Base-by-base conservation (phyloP, 2,888 invertebrate species). In the Drosophila niveifrons region DNA sequence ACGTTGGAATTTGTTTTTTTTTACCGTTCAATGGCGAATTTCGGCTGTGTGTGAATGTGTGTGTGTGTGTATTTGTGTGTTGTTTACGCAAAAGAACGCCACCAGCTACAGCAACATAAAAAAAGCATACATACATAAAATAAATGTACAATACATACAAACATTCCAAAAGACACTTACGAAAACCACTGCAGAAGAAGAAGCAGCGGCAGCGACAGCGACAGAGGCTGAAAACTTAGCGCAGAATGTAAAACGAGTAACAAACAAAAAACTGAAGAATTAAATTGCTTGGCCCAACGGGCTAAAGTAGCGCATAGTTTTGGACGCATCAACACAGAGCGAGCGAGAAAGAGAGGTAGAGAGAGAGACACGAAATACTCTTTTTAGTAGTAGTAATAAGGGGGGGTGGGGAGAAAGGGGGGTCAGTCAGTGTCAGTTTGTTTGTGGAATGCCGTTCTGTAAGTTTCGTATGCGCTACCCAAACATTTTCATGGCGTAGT, bases 401-500 rank as follows among this genome's bases (percentile, higher is more conserved):
- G 23, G 1, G 4, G 23, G 28, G 52, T 28, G 10, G 29, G 18
- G 18, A 28, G 11, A 18, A 41, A 65, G 58, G 59, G 52, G 52
- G 61, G 57, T 62, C 17, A 41, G 72, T 65, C 17, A 41, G 72
- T 65, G 67, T 66, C 70, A 62, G 69, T 73, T 77, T 66, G 77
- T 71, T 74, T 86, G 80, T 84, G 90, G 90, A 90, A 90, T 90
- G 90, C 79, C 78, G 90, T 90, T 90, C 90, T 90, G 90, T 90
- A 89, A 90, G 89, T 90, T 90, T 82, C 82, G 83, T 82, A 85
- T 86, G 85, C 78, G 85, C 78, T 80, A 80, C 75, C 75, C 72
- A 80, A 87, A 78, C 75, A 78, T 72, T 59, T 70, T 66, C 78
- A 69, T 56, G 66, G 77, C 77, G 75, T 70, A 63, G 59, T 74